Evolutionary conservation across 2,797 vertebrate genomes (phyloP).

Genomic region (Syngnathus rostellatus): DNA sequence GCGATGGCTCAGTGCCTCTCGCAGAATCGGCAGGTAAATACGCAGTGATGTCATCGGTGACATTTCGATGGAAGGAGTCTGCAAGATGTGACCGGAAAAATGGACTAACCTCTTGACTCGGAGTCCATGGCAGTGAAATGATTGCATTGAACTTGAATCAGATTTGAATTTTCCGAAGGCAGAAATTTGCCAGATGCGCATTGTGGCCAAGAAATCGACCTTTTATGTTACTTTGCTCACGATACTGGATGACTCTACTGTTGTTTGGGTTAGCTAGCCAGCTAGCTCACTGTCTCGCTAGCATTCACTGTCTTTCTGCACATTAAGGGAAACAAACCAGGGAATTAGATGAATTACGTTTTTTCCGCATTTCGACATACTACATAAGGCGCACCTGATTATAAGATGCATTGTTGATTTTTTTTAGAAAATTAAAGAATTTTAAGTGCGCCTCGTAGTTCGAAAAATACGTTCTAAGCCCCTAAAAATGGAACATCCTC

Average conservation of each 20-base stretch:
- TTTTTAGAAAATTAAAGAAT: no score
- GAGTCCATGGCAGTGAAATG: not conserved
- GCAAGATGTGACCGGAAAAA: slow-evolving; percentile 7
- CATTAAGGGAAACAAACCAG: not conserved
- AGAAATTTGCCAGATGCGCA: not conserved
- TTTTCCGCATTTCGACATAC: no score
- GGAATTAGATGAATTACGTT: no score
- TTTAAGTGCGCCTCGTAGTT: no score
- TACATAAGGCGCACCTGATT: no score
- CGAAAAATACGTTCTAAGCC: not conserved
- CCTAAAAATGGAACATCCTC: slow-evolving; percentile 2
- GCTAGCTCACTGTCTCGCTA: not conserved
- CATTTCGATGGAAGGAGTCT: slow-evolving; percentile 35
- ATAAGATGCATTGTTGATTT: no score
- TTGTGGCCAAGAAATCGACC: not conserved
- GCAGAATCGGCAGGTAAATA: slow-evolving; percentile 40
- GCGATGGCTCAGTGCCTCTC: slow-evolving; percentile 34
- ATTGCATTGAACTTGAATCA: not conserved
- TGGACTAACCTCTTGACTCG: slow-evolving; percentile 33
- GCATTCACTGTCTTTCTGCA: not conserved
- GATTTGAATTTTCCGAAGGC: not conserved
- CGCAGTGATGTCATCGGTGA: slow-evolving; percentile 41
- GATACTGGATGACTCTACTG: not conserved
- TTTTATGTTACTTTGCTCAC: not conserved
- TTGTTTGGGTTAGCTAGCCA: not conserved